These are phyloP conservation scores for Drosophila micromelanica DNA, from an alignment of 1,140 invertebrate species.

Conservation along the genomic window DNA sequence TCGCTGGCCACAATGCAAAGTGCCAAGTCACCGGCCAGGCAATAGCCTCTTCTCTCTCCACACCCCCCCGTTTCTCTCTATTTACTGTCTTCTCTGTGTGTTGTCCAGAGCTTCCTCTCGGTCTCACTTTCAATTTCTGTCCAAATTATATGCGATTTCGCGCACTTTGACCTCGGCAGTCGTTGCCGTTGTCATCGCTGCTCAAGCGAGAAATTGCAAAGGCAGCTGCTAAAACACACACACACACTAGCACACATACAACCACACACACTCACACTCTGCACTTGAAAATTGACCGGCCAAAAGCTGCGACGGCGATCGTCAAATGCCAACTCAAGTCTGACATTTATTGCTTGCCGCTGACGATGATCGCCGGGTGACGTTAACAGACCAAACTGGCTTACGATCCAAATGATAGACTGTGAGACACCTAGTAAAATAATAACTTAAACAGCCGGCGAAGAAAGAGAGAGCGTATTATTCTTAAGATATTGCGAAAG, in stretches of 20 bases:
- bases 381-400: constrained; percentile 23
- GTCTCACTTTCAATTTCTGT: constrained; percentile 64
- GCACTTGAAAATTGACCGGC: constrained; percentile 53
- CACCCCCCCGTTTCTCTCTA: too few relatives aligned
- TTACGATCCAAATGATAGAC: constrained; percentile 1
- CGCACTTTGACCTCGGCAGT: constrained; percentile 46
- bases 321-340: constrained; percentile 48
- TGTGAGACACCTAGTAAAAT: background rate
- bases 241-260: background rate
- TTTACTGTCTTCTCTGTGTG: too few relatives aligned
- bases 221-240: constrained; percentile 52
- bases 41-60: background rate
- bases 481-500: too few relatives aligned
- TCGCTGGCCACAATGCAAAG: constrained; percentile 44
- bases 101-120: constrained; percentile 48
- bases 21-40: constrained; percentile 47
- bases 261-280: background rate
- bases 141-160: constrained; percentile 57
- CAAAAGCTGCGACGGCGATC: constrained; percentile 44
- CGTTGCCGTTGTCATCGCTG: constrained; percentile 49
- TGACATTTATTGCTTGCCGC: constrained; percentile 43
- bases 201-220: constrained; percentile 74
- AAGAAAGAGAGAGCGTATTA: too few relatives aligned
- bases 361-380: constrained; percentile 39
- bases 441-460: background rate